Evolutionary conservation across 2,113 vertebrate genomes (phyloP), one percentile per base, ranked within the genome.

Genomic region (Gallinago paraguaiae): DNA sequence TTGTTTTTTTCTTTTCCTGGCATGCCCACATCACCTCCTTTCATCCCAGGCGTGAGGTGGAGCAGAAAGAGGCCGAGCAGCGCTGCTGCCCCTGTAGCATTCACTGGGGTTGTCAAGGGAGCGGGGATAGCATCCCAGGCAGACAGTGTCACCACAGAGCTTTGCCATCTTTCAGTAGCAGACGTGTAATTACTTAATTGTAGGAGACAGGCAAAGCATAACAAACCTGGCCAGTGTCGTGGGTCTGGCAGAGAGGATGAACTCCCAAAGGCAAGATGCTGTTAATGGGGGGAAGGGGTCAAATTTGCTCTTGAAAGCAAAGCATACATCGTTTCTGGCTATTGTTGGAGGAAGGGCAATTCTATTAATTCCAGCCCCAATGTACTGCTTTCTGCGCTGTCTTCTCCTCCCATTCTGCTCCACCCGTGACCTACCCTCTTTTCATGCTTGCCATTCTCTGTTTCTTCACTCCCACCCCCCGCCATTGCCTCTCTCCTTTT

Each of bases 141-240:
- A 25, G 80, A 69, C 79, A 86, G 41, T 28, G 24, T 82, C 0
- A 1, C 90, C 75, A 68, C 39, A 74, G 69, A 95, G n/a, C 76
- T 90, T 75, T 90, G 39, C 63, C 8, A 10, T 82, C 67, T 64
- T 94, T 95, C 91, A 93, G 14, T 65, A 96, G 93, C 57, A 93
- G 90, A 92, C 0, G n/a, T 78, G 75, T 95, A 96, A 97, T 96
- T 97, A 95, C 90, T 96, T 95, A 95, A 95, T 96, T 91, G 57
- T 70, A 57, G 93, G 84, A 97, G 93, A 94, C 94, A 94, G 93
- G 91, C 95, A 96, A 93, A 91, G 88, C 81, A 80, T 64, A 92
- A 72, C 72, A 91, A 90, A 97, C 83, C 74, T 91, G 83, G 79
- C 78, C 39, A 88, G 71, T 90, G 72, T 68, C 7, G 5, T 93